phyloP scores from a whole-genome alignment of 2,888 invertebrate species.

The Brachyopa scutellaris region DNA sequence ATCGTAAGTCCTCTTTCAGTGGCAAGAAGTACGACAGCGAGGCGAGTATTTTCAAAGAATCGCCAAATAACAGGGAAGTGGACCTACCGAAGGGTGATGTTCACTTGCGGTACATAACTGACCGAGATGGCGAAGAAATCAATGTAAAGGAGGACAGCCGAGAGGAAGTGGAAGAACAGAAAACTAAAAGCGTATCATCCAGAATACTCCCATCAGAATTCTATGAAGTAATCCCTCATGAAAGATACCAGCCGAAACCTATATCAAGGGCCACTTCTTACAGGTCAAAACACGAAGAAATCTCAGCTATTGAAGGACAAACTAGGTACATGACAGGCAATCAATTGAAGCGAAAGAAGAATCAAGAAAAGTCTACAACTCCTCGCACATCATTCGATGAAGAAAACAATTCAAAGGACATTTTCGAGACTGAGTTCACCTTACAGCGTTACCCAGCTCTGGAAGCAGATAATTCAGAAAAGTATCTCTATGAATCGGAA shows the following conservation, averaged over 20 bases:
- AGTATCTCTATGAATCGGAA: constrained; percentile 73
- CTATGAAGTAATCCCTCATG: constrained; percentile 76
- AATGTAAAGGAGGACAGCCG: constrained; percentile 35
- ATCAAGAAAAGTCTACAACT: not conserved
- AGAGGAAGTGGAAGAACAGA: constrained; percentile 44
- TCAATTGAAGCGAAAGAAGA: constrained; percentile 19
- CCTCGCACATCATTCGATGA: no score
- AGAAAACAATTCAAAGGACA: no score
- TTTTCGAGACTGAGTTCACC: constrained; percentile 21
- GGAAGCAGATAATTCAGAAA: constrained; percentile 54
- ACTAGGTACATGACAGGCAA: constrained; percentile 45
- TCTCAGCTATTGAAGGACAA: constrained; percentile 20
- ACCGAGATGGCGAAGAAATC: constrained; percentile 76
- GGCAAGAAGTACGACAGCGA: constrained; percentile 76
- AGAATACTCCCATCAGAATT: constrained; percentile 77
- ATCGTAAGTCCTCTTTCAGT: not conserved
- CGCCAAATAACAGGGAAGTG: constrained; percentile 73
- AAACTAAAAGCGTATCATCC: constrained; percentile 34
- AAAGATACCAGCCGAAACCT: constrained; percentile 18
- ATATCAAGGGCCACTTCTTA: not conserved
- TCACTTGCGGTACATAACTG: constrained; percentile 77
- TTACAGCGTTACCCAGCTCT: constrained; percentile 19
- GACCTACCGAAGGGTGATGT: constrained; percentile 79
- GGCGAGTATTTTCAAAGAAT: constrained; percentile 78
- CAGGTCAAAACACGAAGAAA: not conserved